A percentile compares a stretch with the other conserved stretches of the same genome.
These are phyloP conservation scores for Vanessa tameamea DNA, from an alignment of 1,140 invertebrate species.

Conservation along the genomic window DNA sequence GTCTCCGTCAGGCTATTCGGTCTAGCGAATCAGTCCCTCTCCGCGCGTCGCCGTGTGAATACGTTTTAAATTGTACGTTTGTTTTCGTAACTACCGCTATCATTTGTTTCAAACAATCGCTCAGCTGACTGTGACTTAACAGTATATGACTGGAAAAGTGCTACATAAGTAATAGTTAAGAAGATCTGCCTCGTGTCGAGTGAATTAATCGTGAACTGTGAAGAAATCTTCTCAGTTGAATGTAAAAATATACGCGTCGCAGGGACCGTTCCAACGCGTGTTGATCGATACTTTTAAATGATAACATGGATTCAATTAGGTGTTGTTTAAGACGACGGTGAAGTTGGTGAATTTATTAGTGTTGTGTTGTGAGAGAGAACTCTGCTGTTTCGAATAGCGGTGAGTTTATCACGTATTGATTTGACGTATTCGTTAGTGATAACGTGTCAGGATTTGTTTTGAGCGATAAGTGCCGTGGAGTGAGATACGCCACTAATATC, in stretches of 20 bases:
- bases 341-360: slow-evolving; percentile 52
- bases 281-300: slow-evolving; percentile 80
- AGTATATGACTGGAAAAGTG: slow-evolving; percentile 26
- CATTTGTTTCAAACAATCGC: slow-evolving; percentile 74
- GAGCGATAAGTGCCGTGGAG: slow-evolving; percentile 23
- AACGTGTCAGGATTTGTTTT: slow-evolving; percentile 65
- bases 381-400: slow-evolving; percentile 46
- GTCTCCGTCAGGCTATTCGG: slow-evolving; percentile 45
- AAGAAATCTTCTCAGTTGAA: slow-evolving; percentile 66
- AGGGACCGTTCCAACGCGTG: slow-evolving; percentile 66
- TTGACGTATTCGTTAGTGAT: slow-evolving; percentile 58
- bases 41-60: slow-evolving; percentile 44
- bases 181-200: not conserved
- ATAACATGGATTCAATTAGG: slow-evolving; percentile 79
- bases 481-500: slow-evolving; percentile 17
- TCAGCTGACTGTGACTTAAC: slow-evolving; percentile 72
- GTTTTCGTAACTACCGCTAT: slow-evolving; percentile 56
- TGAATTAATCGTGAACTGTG: slow-evolving; percentile 25
- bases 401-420: slow-evolving; percentile 65
- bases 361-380: slow-evolving; percentile 47
- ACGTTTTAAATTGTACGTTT: slow-evolving; percentile 27
- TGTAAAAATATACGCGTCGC: slow-evolving; percentile 77
- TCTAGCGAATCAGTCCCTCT: slow-evolving; percentile 58
- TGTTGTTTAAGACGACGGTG: slow-evolving; percentile 67
- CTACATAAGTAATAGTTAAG: not conserved